Conservation (phyloP, 1,140 invertebrate species). For the Drosophila arizonae region DNA sequence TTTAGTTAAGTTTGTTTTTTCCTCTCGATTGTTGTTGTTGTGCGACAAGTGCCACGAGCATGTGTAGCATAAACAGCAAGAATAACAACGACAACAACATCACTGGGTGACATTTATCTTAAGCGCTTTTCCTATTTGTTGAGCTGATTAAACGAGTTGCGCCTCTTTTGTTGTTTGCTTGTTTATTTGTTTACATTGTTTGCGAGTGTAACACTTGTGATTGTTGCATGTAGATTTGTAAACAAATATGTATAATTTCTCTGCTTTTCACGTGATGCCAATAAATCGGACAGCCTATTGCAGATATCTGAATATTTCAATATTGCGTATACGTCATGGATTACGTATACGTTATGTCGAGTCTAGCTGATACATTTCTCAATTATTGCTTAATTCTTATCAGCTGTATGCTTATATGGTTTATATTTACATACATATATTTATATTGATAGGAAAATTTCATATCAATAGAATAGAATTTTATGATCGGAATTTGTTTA, state of each 20-base stretch:
- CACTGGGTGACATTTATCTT: constrained; percentile 33
- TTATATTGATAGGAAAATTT: too few species aligned
- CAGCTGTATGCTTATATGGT: background rate
- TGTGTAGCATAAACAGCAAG: constrained; percentile 20
- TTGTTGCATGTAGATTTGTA: constrained; percentile 27
- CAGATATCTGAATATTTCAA: background rate
- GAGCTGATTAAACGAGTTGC: constrained; percentile 46
- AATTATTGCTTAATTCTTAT: background rate
- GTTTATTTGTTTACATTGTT: constrained; percentile 18
- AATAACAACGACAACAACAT: constrained; percentile 5
- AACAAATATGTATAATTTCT: constrained; percentile 25
- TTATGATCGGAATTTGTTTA: too few species aligned
- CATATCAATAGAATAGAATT: too few species aligned
- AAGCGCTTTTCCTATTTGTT: constrained; percentile 34
- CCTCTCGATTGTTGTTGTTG: constrained; percentile 1
- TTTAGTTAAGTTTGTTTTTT: constrained; percentile 57
- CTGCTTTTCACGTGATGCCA: constrained; percentile 26
- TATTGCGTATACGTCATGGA: constrained; percentile 31
- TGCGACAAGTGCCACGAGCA: constrained; percentile 28
- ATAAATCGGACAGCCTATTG: background rate
- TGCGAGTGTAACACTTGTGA: constrained; percentile 16
- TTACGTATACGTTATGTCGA: background rate
- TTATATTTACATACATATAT: too few species aligned
- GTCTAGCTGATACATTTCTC: background rate
- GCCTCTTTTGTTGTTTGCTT: constrained; percentile 35